A percentile compares a stretch with the other conserved stretches of the same genome.
Evolutionary conservation across 2,113 vertebrate genomes (phyloP).

Genomic region (Mesembrinibis cayennensis): DNA sequence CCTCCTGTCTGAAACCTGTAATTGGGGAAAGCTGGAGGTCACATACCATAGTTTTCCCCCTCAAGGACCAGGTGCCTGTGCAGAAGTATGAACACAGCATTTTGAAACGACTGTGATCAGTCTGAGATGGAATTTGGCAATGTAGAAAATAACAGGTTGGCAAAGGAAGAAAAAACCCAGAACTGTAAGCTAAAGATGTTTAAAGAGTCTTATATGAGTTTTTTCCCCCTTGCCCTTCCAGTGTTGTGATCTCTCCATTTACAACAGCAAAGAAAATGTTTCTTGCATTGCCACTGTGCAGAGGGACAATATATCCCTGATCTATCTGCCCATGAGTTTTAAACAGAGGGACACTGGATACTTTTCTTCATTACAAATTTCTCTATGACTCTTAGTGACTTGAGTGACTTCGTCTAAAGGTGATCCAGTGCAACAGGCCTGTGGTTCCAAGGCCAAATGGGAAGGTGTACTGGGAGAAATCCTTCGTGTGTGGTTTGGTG

Average conservation of each 20-base stretch:
- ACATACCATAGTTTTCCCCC: neutral
- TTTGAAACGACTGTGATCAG: neutral
- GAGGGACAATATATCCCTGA: neutral
- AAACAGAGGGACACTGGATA: neutral
- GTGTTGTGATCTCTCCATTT: neutral
- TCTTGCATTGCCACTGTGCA: neutral
- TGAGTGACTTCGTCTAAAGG: neutral
- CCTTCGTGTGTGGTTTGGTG: conserved; percentile 15
- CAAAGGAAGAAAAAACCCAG: neutral
- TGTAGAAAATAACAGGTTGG: neutral
- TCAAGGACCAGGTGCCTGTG: neutral
- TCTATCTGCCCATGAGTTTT: neutral
- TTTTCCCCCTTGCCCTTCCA: neutral
- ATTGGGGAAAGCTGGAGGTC: rapidly evolving
- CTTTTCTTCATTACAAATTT: neutral
- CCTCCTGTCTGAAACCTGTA: neutral
- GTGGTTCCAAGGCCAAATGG: neutral
- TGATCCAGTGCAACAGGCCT: neutral
- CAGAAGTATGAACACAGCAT: neutral
- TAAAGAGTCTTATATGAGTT: neutral
- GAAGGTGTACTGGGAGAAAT: neutral
- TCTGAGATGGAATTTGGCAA: neutral
- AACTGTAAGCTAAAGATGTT: neutral
- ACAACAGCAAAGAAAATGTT: neutral
- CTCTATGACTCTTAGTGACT: neutral